These are phyloP conservation scores for Lytechinus variegatus DNA, from an alignment of 35 echinoderm and acorn worm genomes.

Conservation along the genomic window DNA sequence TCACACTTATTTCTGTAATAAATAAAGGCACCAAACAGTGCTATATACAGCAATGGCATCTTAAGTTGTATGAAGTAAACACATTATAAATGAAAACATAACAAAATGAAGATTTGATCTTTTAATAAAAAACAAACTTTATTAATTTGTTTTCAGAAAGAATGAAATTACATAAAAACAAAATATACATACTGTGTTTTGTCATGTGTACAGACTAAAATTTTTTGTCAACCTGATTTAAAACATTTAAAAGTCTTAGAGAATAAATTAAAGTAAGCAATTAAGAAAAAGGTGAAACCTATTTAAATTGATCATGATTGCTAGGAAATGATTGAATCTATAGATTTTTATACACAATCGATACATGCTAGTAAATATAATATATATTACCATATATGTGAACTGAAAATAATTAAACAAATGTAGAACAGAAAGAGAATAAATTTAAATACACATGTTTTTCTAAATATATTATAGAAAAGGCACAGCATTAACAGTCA, in stretches of 20 bases:
- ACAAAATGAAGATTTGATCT: not conserved
- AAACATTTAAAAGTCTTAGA: not conserved
- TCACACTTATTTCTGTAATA: not conserved
- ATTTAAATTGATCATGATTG: not conserved
- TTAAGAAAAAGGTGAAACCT: not conserved
- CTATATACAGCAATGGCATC: not conserved
- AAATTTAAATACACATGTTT: not conserved
- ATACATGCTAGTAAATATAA: not conserved
- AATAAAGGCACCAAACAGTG: conserved; percentile 42
- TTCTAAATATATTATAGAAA: not conserved
- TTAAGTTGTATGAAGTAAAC: not conserved
- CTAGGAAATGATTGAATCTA: not conserved
- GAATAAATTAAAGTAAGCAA: not conserved
- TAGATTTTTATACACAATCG: not conserved
- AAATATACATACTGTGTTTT: not conserved
- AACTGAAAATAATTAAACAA: not conserved
- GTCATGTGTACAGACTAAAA: not conserved
- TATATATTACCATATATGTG: not conserved
- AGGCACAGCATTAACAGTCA: not conserved
- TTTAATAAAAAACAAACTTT: not conserved
- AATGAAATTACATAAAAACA: not conserved
- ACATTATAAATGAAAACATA: not conserved
- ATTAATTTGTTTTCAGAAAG: not conserved
- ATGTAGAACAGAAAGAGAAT: not conserved
- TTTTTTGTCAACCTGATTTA: not conserved